phyloP scores from a whole-genome alignment of 2,113 vertebrate genomes.

The Trochalopteron elliotii region DNA sequence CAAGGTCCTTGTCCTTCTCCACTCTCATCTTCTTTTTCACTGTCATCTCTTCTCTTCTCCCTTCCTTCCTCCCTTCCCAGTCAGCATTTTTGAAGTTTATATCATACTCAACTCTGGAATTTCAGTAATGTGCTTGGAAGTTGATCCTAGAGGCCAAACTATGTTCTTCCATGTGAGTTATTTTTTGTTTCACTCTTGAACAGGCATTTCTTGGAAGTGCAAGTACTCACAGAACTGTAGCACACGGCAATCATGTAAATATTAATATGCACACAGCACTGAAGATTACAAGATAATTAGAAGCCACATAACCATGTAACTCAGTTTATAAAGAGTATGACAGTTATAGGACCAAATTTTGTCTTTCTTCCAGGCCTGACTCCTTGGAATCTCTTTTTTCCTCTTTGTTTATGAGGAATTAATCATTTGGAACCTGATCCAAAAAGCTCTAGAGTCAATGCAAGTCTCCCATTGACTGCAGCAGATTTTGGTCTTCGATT shows the following conservation, averaged over 20 bases:
- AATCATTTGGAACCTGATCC: not conserved
- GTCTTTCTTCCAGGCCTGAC: slow-evolving; percentile 17
- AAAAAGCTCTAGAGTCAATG: not conserved
- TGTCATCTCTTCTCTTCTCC: not conserved
- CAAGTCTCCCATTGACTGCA: slow-evolving; percentile 26
- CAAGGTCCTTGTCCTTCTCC: not conserved
- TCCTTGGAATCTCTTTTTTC: slow-evolving; percentile 17
- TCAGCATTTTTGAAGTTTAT: slow-evolving; percentile 26
- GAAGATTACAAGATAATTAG: slow-evolving; percentile 49
- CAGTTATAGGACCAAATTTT: slow-evolving; percentile 44
- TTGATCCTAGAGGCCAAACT: not conserved
- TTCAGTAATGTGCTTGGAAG: slow-evolving; percentile 35
- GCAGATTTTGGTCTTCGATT: not conserved
- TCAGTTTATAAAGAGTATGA: slow-evolving; percentile 49
- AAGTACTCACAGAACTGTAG: slow-evolving; percentile 28
- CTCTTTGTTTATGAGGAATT: slow-evolving; percentile 37
- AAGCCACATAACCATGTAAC: slow-evolving; percentile 24
- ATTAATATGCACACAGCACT: slow-evolving; percentile 50
- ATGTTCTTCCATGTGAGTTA: not conserved
- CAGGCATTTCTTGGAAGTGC: slow-evolving; percentile 55
- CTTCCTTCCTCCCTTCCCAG: not conserved
- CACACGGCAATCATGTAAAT: slow-evolving; percentile 47
- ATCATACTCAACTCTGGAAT: slow-evolving; percentile 3
- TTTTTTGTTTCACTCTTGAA: slow-evolving; percentile 38
- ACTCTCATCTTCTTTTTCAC: not conserved